A percentile compares a stretch with the other conserved stretches of the same genome.
Conservation (phyloP, 2,113 vertebrate species). For the Cisticola juncidis region DNA sequence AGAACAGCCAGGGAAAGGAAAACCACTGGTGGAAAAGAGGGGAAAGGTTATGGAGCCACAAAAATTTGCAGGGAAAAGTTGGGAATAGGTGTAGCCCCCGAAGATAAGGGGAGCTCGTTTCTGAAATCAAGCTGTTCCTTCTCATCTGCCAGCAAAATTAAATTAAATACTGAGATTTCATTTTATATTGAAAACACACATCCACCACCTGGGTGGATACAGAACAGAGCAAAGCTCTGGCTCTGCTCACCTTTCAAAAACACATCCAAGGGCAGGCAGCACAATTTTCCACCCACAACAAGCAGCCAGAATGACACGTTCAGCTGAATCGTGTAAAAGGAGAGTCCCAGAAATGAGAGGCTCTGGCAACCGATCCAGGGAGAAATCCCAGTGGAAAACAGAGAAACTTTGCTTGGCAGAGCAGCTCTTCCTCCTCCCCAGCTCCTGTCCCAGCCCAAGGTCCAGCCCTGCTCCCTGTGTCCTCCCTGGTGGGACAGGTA, state of each 20-base stretch:
- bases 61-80: background rate
- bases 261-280: constrained; percentile 4
- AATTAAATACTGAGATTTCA: background rate
- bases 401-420: background rate
- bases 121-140: background rate
- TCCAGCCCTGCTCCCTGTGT: background rate
- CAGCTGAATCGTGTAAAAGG: constrained; percentile 42
- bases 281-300: background rate
- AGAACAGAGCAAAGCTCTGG: background rate
- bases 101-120: background rate
- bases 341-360: constrained; percentile 4
- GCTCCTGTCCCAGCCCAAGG: rapidly evolving
- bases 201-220: background rate
- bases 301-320: background rate
- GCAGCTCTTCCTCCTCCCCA: background rate
- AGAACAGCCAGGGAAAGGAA: background rate
- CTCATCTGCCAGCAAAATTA: background rate
- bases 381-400: background rate
- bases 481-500: background rate
- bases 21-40: background rate
- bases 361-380: background rate
- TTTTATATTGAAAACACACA: background rate
- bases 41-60: background rate
- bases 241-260: constrained; percentile 2
- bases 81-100: background rate